These are phyloP conservation scores for Gymnobelideus leadbeateri DNA, from an alignment of 2,113 vertebrate species.

Conservation along the genomic window DNA sequence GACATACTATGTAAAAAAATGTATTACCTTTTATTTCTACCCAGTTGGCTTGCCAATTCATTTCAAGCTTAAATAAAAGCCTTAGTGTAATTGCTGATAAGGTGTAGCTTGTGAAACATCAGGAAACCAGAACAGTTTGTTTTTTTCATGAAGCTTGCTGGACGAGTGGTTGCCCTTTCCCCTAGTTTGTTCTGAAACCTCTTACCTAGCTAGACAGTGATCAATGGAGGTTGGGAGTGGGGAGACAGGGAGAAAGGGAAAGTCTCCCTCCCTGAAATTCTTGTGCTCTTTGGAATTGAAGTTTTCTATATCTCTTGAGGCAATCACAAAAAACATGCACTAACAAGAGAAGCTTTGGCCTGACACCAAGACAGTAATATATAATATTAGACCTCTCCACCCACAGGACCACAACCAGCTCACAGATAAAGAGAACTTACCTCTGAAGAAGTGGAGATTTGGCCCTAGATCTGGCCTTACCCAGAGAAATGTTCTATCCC, in stretches of 20 bases:
- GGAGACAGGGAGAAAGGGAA: not conserved
- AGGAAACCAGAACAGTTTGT: not conserved
- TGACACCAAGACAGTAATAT: not conserved
- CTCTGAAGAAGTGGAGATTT: conserved; percentile 5
- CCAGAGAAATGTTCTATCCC: not conserved
- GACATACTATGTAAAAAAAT: not conserved
- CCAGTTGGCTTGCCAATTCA: not conserved
- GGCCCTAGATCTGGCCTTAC: not conserved
- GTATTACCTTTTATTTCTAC: rapidly evolving
- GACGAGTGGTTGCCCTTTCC: conserved; percentile 44
- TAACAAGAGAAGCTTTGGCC: conserved; percentile 19
- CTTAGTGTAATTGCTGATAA: rapidly evolving
- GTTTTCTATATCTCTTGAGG: not conserved
- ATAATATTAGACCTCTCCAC: not conserved
- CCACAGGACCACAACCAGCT: not conserved
- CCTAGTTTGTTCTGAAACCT: conserved; percentile 36
- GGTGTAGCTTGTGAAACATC: not conserved
- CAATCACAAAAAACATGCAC: conserved; percentile 6
- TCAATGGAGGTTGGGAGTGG: not conserved
- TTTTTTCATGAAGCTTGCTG: conserved; percentile 36
- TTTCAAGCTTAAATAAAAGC: too few relatives aligned
- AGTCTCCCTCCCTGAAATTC: not conserved
- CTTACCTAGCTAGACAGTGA: conserved; percentile 48
- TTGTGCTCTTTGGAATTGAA: conserved; percentile 26
- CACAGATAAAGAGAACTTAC: not conserved